These are phyloP conservation scores for Conops quadrifasciatus DNA, from an alignment of 2,888 invertebrate species.

Conservation along the genomic window DNA sequence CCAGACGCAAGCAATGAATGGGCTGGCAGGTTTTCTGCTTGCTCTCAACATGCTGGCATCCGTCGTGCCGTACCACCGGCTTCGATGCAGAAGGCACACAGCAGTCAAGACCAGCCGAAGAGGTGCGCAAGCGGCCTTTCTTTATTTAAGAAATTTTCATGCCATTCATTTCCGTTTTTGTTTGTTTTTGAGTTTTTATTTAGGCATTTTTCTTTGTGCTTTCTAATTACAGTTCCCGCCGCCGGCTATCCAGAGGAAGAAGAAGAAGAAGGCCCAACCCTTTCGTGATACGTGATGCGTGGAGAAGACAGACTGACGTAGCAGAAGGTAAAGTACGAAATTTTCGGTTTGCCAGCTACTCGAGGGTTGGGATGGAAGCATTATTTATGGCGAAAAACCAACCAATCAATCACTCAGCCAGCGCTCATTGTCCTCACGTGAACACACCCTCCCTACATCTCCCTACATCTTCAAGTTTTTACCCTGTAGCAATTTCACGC, in stretches of 20 bases:
- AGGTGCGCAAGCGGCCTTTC: slow-evolving; percentile 49
- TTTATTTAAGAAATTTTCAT: slow-evolving; percentile 33
- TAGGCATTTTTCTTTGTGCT: neutral
- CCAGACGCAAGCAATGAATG: slow-evolving; percentile 1
- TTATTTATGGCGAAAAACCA: neutral
- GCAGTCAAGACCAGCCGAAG: slow-evolving; percentile 59
- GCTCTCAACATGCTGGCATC: slow-evolving; percentile 18
- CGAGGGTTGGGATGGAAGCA: neutral
- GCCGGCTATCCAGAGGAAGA: slow-evolving; percentile 54
- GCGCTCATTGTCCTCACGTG: no score
- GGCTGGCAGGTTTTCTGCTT: slow-evolving; percentile 12
- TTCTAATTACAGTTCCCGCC: slow-evolving; percentile 59
- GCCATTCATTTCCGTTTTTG: slow-evolving; percentile 24
- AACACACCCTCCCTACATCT: no score
- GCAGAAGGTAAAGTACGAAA: slow-evolving; percentile 53
- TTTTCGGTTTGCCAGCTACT: neutral
- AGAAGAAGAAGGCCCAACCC: slow-evolving; percentile 57
- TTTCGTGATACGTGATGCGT: slow-evolving; percentile 60
- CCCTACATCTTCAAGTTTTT: neutral
- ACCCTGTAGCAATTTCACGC: slow-evolving; percentile 10
- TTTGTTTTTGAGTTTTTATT: slow-evolving; percentile 6
- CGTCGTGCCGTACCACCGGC: slow-evolving; percentile 12
- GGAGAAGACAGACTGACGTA: slow-evolving; percentile 61
- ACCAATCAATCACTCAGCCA: neutral
- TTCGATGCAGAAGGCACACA: slow-evolving; percentile 55